Evolutionary conservation across 2,797 vertebrate genomes (phyloP), one percentile per base, ranked within the genome.

Genomic region (Potorous gilbertii): DNA sequence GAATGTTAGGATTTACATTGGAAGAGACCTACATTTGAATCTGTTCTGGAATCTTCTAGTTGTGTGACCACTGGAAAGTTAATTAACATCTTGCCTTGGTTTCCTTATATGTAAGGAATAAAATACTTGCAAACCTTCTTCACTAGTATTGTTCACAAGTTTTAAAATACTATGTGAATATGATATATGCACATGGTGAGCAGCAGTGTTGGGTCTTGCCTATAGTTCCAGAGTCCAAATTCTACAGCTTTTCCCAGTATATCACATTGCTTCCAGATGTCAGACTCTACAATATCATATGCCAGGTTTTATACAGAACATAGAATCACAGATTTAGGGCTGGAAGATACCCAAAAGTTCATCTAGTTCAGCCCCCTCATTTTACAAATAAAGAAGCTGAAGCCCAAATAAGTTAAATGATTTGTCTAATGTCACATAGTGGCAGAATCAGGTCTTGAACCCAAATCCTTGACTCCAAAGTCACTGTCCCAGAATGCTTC

Each of bases 11-110:
- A 50, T 27, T 87, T 87, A 50, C 40, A 46, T 28, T 50, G 62
- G 81, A 92, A 92, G 29, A 94, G 94, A 29, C 34, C 55, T 81
- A 52, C 6, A 0, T 91, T 96, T 95, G 89, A 54, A 50, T 59
- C 1, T 89, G 46, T 56, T 92, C 4, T 21, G 31, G 16, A 40
- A 90, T 14, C 92, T 93, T 92, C 24, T 59, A 66, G 52, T 40
- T 95, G 0, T 62, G 14, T 92, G n/a, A 87, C 29, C 66, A 46
- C 95, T 55, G 9, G 46, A 10, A 6, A 29, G 1, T 74, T 93
- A 92, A 11, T 95, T 92, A 74, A 91, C 55, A 50, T 96, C 40
- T 81, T 81, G 74, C 74, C 21, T 81, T 40, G 46, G 24, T 46
- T 81, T 81, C n/a, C 21, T 81, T 81, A 46, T 27, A 24, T 4